Conservation (phyloP, 2,888 invertebrate genomes). For the Sminthurinus aureus region DNA sequence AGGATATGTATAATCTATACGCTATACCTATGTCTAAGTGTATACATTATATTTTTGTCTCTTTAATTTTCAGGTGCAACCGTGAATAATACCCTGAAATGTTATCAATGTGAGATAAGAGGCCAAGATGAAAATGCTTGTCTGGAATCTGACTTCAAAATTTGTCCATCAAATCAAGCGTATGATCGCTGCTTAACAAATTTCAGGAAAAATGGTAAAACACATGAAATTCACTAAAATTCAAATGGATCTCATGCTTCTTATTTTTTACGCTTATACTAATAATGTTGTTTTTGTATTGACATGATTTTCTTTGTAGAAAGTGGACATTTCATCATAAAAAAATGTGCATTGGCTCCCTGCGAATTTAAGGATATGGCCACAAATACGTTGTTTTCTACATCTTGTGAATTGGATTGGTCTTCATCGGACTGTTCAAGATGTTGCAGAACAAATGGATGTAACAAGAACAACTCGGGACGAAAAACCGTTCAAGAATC, state of each 20-base stretch:
- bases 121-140: conserved; percentile 37
- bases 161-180: conserved; percentile 36
- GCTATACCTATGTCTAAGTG: not conserved
- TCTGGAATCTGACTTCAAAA: conserved; percentile 21
- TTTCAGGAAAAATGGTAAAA: conserved; percentile 33
- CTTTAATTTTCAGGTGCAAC: conserved; percentile 38
- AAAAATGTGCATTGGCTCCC: conserved; percentile 41
- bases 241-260: not conserved
- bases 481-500: not conserved
- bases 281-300: not conserved
- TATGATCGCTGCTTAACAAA: conserved; percentile 42
- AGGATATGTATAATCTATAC: too few species aligned
- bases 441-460: conserved; percentile 35
- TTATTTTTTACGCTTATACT: not conserved
- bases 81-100: conserved; percentile 37
- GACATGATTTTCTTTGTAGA: not conserved
- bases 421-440: conserved; percentile 31
- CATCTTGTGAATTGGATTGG: conserved; percentile 32
- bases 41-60: not conserved
- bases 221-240: not conserved
- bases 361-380: conserved; percentile 39
- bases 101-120: conserved; percentile 40
- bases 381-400: conserved; percentile 34
- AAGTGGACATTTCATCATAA: conserved; percentile 39
- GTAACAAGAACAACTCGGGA: conserved; percentile 25